Percentiles rank a stretch among this genome's conserved stretches.
These are phyloP conservation scores for Coleophora flavipennella DNA, from an alignment of 2,888 invertebrate species.

Conservation along the genomic window DNA sequence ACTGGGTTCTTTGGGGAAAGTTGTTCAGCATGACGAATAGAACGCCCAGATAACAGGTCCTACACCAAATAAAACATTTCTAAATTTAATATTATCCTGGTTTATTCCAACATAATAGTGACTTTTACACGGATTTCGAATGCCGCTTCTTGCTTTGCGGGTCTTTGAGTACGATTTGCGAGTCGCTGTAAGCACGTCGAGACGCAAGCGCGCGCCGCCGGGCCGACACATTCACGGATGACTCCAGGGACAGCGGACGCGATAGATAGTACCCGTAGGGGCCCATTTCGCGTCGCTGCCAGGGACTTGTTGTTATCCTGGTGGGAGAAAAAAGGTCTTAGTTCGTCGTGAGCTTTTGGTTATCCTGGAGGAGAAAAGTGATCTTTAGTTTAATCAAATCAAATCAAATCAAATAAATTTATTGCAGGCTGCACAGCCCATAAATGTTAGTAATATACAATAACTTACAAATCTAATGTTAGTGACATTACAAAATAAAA, in stretches of 20 bases:
- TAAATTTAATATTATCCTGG: no score
- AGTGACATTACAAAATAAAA: no score
- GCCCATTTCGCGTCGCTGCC: conserved; percentile 74
- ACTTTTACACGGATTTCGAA: conserved; percentile 50
- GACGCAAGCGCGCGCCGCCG: conserved; percentile 29
- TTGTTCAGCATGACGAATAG: no score
- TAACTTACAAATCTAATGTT: no score
- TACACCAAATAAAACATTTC: no score
- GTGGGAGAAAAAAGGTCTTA: conserved; percentile 2
- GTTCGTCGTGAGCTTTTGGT: conserved; percentile 66
- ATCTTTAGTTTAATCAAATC: no score
- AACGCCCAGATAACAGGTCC: no score
- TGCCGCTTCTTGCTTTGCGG: conserved; percentile 45
- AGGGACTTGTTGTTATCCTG: conserved; percentile 74
- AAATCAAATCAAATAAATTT: no score
- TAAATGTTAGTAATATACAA: no score
- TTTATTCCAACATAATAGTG: no score
- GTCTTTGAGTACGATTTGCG: conserved; percentile 43
- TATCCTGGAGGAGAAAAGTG: conserved; percentile 54
- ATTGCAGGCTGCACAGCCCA: no score
- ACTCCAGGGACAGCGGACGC: conserved; percentile 47
- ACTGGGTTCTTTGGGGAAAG: no score
- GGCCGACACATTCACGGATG: conserved; percentile 22
- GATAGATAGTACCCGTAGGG: conserved; percentile 74
- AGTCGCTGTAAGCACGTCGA: conserved; percentile 50